Evolutionary conservation across 2,888 invertebrate species (phyloP), one percentile per base, ranked within the genome.

Genomic region (Cartodere bifasciata): DNA sequence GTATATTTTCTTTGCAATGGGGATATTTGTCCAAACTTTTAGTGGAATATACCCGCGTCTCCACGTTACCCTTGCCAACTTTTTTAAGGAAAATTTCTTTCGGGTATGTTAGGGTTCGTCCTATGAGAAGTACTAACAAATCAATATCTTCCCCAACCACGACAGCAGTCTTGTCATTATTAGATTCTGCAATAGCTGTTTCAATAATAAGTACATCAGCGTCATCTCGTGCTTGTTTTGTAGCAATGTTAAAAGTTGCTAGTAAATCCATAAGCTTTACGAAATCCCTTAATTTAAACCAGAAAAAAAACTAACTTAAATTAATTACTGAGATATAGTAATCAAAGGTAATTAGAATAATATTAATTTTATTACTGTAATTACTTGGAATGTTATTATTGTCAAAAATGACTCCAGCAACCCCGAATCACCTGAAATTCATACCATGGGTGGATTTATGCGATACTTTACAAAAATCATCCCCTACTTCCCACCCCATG

Each of bases 101-200:
- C 36, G 42, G 28, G 33, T 42, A 34, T 33, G 35, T 40, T 29
- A 35, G 46, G 39, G 52, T 51, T 41, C 51, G 49, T 39, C 46
- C 50, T 45, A 50, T 53, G 46, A 53, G 47, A 50, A 53, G 44
- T 32, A 54, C 47, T 25, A 53, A 43, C 38, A 54, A 46, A 51
- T 55, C 49, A 23, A 52, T 49, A 45, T 56, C 53, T 52, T 54
- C 44, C 47, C 50, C 49, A 44, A 53, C 45, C 34, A 54, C 49
- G 41, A 51, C 48, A 15, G 40, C 34, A 34, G 41, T 48, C 22
- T 22, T 41, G 29, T 39, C 17, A 37, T 36, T 36, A 38, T 45
- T 29, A 25, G 46, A 49, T 46, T 35, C 34, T 35, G 37, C 48
- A 44, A 52, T 48, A 37, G 52, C 50, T 41, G 52, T 53, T 31